A percentile compares a stretch with the other conserved stretches of the same genome.
These are phyloP conservation scores for Aplysia californica DNA, from an alignment of 1,140 invertebrate genomes.

Conservation along the genomic window DNA sequence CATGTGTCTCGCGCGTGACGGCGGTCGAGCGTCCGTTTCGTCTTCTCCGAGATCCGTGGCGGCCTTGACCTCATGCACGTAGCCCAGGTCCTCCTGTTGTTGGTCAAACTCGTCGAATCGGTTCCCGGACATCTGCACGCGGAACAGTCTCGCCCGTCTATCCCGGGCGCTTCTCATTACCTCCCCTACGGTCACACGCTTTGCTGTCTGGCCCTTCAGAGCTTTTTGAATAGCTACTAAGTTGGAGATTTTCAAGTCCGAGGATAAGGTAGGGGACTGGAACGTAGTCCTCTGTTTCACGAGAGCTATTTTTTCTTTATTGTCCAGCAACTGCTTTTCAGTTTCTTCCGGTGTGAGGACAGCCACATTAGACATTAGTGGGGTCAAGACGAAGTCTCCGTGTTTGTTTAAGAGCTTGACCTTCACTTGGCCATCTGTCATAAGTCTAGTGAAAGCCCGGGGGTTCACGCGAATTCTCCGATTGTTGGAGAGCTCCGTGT, in stretches of 20 bases:
- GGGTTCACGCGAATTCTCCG: constrained; percentile 27
- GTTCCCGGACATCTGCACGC: constrained; percentile 17
- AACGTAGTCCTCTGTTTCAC: constrained; percentile 20
- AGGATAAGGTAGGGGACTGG: constrained; percentile 25
- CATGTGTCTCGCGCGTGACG: background rate
- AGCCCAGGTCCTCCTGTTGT: background rate
- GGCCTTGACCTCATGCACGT: constrained; percentile 1
- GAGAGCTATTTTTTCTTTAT: constrained; percentile 26
- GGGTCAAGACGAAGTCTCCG: constrained; percentile 26
- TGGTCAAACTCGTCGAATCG: constrained; percentile 20
- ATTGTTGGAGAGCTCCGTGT: constrained; percentile 16
- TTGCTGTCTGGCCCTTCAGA: constrained; percentile 10
- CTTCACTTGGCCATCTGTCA: constrained; percentile 18
- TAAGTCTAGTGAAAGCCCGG: constrained; percentile 20
- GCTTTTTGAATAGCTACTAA: constrained; percentile 30
- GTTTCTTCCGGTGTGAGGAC: constrained; percentile 1
- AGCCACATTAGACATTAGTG: background rate
- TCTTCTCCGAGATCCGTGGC: background rate
- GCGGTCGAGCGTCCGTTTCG: background rate
- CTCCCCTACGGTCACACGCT: constrained; percentile 22
- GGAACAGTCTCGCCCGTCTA: constrained; percentile 16
- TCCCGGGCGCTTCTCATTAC: constrained; percentile 30
- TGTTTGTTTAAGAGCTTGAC: constrained; percentile 17
- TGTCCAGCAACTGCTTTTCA: constrained; percentile 8
- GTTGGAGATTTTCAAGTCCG: constrained; percentile 24